Evolutionary conservation across 2,113 vertebrate genomes (phyloP), one percentile per base, ranked within the genome.

Genomic region (Cyprinus carpio): DNA sequence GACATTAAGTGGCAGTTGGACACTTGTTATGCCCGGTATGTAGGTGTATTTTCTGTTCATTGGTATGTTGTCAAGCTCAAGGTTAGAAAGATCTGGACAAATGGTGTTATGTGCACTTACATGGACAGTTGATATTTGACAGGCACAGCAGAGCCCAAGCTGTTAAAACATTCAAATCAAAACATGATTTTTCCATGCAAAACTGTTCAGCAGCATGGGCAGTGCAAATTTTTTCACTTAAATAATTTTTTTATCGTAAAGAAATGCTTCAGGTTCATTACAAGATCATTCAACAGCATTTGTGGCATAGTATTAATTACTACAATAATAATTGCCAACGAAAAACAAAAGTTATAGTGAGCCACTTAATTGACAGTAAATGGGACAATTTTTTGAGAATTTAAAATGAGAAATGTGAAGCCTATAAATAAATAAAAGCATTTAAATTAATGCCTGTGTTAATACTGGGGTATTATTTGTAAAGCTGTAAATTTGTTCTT

Each of bases 41-140:
- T 80, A 77, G 51, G 31, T 62, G 51, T 85, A 27, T 62, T 25
- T 81, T 71, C 34, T 20, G n/a, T 65, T 67, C 37, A 65, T 67
- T 85, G 65, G 76, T 29, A 80, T 54, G 16, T 71, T 80, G 51
- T 60, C 40, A 58, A 72, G 34, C 60, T 67, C 79, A 81, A 31
- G 40, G 79, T 65, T 67, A 80, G 31, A 85, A 46, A 46, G 12
- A 12, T 46, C 43, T 46, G 43, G 43, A 31, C 60, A 78, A 54
- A 67, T 64, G 40, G n/a, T 80, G 31, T 37, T 12, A 31, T 23
- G n/a, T 15, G n/a, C 43, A 18, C 31, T 40, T 8, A 85, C 29
- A 34, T 77, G 13, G 60, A 77, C 65, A 29, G 65, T 60, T 31
- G 43, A 25, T 54, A 23, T 23, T 12, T 12, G 83, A 54, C 20